Evolutionary conservation across 2,888 invertebrate genomes (phyloP).

Genomic region (Drosophila vallismaia): DNA sequence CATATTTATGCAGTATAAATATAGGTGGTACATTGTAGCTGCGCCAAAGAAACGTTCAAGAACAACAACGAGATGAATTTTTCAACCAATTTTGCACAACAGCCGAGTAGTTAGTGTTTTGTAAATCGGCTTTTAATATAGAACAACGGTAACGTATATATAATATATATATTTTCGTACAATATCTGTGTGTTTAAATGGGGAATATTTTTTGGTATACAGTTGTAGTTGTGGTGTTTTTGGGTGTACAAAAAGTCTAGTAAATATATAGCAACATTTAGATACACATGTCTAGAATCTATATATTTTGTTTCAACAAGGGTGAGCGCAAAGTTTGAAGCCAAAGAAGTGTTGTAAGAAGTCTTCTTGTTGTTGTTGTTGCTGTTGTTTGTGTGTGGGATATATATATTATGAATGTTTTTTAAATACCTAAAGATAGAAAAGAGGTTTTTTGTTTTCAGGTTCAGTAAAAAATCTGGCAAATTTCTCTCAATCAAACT

Average conservation of each 20-base stretch:
- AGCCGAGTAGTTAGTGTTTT: conserved; percentile 58
- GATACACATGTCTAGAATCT: conserved; percentile 47
- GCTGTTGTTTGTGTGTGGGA: conserved; percentile 27
- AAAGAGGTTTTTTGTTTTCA: conserved; percentile 31
- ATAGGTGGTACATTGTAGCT: conserved; percentile 33
- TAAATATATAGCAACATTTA: conserved; percentile 43
- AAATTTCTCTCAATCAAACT: conserved; percentile 36
- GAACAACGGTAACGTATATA: conserved; percentile 34
- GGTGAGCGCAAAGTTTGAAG: conserved; percentile 70
- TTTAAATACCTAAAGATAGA: conserved; percentile 38
- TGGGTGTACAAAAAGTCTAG: conserved; percentile 38
- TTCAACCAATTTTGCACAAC: conserved; percentile 62
- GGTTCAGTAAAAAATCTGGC: conserved; percentile 74
- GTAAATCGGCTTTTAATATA: conserved; percentile 32
- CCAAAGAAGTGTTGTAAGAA: conserved; percentile 54
- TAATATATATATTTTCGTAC: conserved; percentile 27
- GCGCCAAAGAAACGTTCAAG: conserved; percentile 59
- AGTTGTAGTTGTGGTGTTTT: conserved; percentile 4
- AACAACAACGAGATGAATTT: conserved; percentile 64
- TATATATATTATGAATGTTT: conserved; percentile 26
- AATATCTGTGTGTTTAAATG: conserved; percentile 26
- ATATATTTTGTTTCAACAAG: conserved; percentile 40
- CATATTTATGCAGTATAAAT: conserved; percentile 13
- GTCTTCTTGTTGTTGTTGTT: conserved; percentile 34
- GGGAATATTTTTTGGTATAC: conserved; percentile 39